phyloP scores from a whole-genome alignment of 2,797 vertebrate genomes.

The Babyrousa celebensis region DNA sequence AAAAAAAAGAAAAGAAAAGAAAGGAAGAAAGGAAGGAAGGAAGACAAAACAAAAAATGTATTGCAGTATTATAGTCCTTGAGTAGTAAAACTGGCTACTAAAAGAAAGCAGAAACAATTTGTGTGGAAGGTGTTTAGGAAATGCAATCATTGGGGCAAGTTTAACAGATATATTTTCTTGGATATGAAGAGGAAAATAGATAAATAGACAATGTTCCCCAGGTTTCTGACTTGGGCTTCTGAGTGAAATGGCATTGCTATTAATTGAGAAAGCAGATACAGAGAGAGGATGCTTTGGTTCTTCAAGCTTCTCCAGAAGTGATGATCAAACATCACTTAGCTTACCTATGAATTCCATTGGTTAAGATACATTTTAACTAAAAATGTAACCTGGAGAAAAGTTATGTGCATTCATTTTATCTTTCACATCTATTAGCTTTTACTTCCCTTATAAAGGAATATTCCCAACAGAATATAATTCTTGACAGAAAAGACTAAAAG shows the following conservation, averaged over 20 bases:
- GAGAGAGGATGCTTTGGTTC: not conserved
- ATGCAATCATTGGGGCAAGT: not conserved
- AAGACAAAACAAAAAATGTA: not conserved
- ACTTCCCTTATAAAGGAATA: not conserved
- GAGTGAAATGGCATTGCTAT: accelerated
- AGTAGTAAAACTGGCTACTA: not conserved
- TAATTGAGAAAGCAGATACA: not conserved
- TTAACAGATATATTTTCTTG: not conserved
- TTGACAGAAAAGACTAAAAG: not conserved
- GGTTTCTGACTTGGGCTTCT: not conserved
- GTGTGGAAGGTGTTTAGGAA: not conserved
- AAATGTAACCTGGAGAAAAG: not conserved
- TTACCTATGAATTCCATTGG: not conserved
- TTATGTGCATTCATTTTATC: not conserved
- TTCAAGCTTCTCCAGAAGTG: not conserved
- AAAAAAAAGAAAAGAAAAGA: too few species aligned
- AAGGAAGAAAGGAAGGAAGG: too few species aligned
- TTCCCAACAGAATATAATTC: not conserved
- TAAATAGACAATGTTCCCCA: too few species aligned
- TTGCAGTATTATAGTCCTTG: not conserved
- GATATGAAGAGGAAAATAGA: not conserved
- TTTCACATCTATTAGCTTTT: not conserved
- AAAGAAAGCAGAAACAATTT: not conserved
- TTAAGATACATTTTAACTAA: not conserved
- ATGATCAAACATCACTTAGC: not conserved